phyloP scores from a whole-genome alignment of 1,140 invertebrate species.

The Apis florea region DNA sequence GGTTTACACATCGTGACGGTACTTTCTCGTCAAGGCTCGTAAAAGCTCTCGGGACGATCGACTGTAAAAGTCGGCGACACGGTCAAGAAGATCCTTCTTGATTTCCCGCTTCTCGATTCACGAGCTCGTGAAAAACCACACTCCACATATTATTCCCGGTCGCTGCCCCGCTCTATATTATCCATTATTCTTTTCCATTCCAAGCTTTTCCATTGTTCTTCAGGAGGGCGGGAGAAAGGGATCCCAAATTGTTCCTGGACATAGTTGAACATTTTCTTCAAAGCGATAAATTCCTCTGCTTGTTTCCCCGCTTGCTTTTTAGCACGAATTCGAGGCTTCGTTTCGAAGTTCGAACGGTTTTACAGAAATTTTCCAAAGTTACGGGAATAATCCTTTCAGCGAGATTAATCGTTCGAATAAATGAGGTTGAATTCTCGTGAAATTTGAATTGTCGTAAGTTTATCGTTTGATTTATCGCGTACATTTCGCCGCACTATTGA shows the following conservation, averaged over 20 bases:
- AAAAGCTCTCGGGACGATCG: conserved; percentile 70
- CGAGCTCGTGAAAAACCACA: conserved; percentile 65
- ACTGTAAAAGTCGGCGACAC: conserved; percentile 57
- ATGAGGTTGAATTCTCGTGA: neutral
- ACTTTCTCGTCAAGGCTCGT: conserved; percentile 68
- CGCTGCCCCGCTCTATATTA: conserved; percentile 49
- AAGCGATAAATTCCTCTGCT: conserved; percentile 49
- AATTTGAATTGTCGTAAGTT: neutral
- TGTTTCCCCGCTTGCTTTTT: neutral
- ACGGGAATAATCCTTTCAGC: conserved; percentile 9
- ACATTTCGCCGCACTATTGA: no score
- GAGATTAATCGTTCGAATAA: conserved; percentile 23
- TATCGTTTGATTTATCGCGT: neutral
- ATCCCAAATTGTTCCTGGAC: conserved; percentile 17
- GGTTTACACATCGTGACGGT: conserved; percentile 75
- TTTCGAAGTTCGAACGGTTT: conserved; percentile 29
- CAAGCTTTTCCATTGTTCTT: neutral
- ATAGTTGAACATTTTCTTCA: conserved; percentile 45
- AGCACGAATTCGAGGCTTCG: conserved; percentile 18
- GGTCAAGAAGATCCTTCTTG: conserved; percentile 71
- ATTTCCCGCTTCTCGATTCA: conserved; percentile 65
- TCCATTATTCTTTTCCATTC: neutral
- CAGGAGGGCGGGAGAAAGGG: neutral
- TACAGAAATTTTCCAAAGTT: conserved; percentile 56
- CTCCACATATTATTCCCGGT: conserved; percentile 37